Evolutionary conservation across 2,888 invertebrate genomes (phyloP), one percentile per base, ranked within the genome.

Genomic region (Danaus chrysippus): DNA sequence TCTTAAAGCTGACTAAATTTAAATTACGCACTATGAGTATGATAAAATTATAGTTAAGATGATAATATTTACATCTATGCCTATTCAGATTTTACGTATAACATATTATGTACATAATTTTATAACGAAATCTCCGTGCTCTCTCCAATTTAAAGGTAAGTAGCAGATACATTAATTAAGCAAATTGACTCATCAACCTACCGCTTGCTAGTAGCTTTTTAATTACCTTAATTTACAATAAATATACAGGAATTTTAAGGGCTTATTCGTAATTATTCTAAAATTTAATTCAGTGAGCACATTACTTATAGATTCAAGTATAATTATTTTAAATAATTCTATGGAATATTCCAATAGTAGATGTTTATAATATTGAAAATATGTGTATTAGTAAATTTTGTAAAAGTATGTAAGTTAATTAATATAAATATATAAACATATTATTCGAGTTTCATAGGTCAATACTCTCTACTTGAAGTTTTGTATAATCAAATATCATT

Each of bases 131-230:
- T 15, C 17, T 49, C 15, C 34, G 13, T 41, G 12, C 54, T n/a
- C 62, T 55, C 57, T 56, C 53, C 52, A 44, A 62, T 60, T 60
- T 62, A 58, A 61, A 64, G 60, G 61, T 62, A 57, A 52, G 62
- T 56, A 62, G 59, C 41, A 61, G 65, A 64, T 67, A 67, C 67
- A 67, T 65, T 64, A 65, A 67, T 67, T 67, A 67, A 62, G 62
- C 56, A 64, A 67, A 67, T 67, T 62, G 67, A 67, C 60, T 57
- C 67, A 62, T 67, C 60, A 62, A 49, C 62, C 54, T 19, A 54
- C 58, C 59, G 57, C 64, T 58, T 64, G 59, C 58, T 62, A 56
- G 58, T 41, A 59, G 61, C 61, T 61, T 63, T 64, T 67, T 67
- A 67, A 67, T 67, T 67, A 67, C 67, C 56, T 54, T 62, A 61